A percentile compares a stretch with the other conserved stretches of the same genome.
These are phyloP conservation scores for Meloidogyne floridensis DNA, from an alignment of 1,140 invertebrate species.

Conservation along the genomic window DNA sequence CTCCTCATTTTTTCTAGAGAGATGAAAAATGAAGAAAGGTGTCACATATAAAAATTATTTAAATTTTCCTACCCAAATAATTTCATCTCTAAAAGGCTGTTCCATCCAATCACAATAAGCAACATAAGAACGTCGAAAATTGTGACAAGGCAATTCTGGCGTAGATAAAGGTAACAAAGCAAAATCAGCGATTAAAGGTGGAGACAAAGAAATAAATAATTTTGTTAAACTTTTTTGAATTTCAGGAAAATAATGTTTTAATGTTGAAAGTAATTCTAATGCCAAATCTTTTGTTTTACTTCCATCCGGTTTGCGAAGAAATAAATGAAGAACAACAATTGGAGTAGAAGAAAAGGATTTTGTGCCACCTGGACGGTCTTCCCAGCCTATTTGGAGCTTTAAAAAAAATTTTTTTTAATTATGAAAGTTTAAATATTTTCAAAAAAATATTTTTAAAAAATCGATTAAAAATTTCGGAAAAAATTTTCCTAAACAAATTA, in stretches of 20 bases:
- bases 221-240: conserved; percentile 50
- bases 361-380: conserved; percentile 36
- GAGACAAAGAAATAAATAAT: conserved; percentile 46
- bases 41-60: conserved; percentile 28
- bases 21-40: no score
- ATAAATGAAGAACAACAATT: conserved; percentile 15
- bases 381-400: conserved; percentile 48
- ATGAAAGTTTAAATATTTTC: neutral
- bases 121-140: conserved; percentile 62
- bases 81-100: conserved; percentile 62
- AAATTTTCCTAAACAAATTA: neutral
- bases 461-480: no score
- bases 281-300: conserved; percentile 48
- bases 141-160: conserved; percentile 59
- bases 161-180: conserved; percentile 43
- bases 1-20: no score
- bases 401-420: neutral
- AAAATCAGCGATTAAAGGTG: conserved; percentile 53
- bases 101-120: conserved; percentile 63
- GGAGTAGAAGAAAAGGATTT: conserved; percentile 18
- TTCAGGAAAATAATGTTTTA: conserved; percentile 65
- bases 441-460: no score
- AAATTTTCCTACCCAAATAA: conserved; percentile 49
- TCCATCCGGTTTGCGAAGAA: conserved; percentile 21
- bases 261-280: conserved; percentile 52